Base-by-base conservation (phyloP, 2,888 invertebrate genomes). In the Osmoderma eremita region DNA sequence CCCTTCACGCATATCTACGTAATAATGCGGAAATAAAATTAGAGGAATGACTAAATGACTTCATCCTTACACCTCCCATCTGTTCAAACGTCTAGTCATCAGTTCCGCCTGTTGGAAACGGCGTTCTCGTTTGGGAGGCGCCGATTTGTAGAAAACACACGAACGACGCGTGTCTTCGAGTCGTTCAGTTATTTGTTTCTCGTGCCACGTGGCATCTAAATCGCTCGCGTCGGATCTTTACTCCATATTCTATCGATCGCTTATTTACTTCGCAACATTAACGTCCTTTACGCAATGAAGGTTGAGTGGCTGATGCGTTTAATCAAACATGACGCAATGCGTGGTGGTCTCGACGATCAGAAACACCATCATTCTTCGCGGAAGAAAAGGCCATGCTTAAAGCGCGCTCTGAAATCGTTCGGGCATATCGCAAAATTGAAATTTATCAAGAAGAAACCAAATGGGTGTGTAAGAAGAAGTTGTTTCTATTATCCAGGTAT, bases 301-400 rank as follows among this genome's bases (percentile, higher is more conserved):
- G 61, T 78, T 51, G 75, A 74, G 63, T 78, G 78, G 77, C 69
- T 76, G 36, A 65, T 74, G 67, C 78, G 78, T 70, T 68, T 76
- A 8, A 73, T 68, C 56, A 65, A 69, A 20, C 68, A 68, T 42
- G 68, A 63, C 45, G 68, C 67, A 10, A 63, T 71, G 50, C 71
- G 66, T 38, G 53, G 66, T 2, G 17, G 17, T 15, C n/a, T 30
- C 17, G 45, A 18, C 17, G 45, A 18, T 36, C 18, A 15, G 1
- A 3, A 15, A 8, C 15, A 38, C 1, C 45, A 22, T 45, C 30
- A 41, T 30, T 30, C 30, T 30, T 6, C 30, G 36, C 17, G 17
- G 45, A 48, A 48, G 22, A 68, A 67, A 62, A 58, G 67, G 6
- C 30, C 30, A 4, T 30, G 30, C 30, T 30, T 30, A 30, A 30